Conservation (phyloP, 2,113 vertebrate genomes). For the Hipposideros armiger region DNA sequence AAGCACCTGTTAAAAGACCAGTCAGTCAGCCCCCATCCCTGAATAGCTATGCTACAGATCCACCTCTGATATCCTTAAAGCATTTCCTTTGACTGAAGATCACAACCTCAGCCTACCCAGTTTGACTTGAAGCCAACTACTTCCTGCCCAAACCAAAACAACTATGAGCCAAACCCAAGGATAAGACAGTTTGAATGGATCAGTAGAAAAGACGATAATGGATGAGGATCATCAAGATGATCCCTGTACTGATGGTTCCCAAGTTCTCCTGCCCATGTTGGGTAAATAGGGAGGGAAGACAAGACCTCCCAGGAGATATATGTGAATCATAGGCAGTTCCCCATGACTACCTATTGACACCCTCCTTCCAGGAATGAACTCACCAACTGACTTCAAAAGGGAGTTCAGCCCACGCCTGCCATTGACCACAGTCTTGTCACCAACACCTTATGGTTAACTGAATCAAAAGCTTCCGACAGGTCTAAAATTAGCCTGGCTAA, state of each 20-base stretch:
- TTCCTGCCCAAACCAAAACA: slow-evolving; percentile 68
- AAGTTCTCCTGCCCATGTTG: neutral
- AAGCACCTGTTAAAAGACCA: slow-evolving; percentile 48
- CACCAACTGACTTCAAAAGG: slow-evolving; percentile 60
- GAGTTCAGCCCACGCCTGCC: slow-evolving; percentile 46
- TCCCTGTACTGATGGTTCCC: neutral
- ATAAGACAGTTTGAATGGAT: neutral
- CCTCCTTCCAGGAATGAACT: slow-evolving; percentile 76
- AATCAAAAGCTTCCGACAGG: slow-evolving; percentile 81
- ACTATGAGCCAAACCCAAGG: slow-evolving; percentile 15
- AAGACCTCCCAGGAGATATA: slow-evolving; percentile 32
- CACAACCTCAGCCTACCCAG: neutral
- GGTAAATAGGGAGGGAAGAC: neutral
- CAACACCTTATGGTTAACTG: slow-evolving; percentile 73
- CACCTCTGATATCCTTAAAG: slow-evolving; percentile 54
- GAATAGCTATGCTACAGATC: slow-evolving; percentile 26
- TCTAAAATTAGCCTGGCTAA: slow-evolving; percentile 80
- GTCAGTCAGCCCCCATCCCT: neutral
- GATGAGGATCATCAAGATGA: neutral
- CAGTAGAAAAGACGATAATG: neutral
- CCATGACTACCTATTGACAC: slow-evolving; percentile 35
- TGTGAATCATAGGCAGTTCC: neutral
- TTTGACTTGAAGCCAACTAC: neutral
- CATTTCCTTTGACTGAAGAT: slow-evolving; percentile 57
- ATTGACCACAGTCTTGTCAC: slow-evolving; percentile 75